Evolutionary conservation across 1,140 invertebrate species (phyloP).

Genomic region (Streblospio benedicti): DNA sequence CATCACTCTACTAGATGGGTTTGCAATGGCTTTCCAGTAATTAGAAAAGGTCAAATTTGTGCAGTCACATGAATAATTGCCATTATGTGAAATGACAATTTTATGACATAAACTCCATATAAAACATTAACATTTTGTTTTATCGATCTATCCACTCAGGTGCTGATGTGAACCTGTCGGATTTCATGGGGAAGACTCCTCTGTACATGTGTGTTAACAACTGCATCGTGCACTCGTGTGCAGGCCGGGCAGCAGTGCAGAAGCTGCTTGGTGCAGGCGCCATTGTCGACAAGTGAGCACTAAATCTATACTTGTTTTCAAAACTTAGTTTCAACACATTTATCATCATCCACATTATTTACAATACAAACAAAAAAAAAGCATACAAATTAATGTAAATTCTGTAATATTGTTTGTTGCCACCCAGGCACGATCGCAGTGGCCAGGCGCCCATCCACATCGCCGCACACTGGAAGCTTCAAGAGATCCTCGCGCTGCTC

Average conservation of each 20-base stretch:
- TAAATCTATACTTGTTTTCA: conserved; percentile 1
- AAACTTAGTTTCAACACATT: background rate
- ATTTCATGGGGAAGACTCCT: conserved; percentile 41
- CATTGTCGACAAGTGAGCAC: conserved; percentile 40
- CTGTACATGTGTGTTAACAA: conserved; percentile 46
- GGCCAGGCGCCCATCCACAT: conserved; percentile 41
- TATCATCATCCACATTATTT: background rate
- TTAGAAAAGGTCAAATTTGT: too few relatives aligned
- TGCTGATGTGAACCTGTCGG: conserved; percentile 40
- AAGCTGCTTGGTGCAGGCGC: conserved; percentile 38
- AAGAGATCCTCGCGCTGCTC: conserved; percentile 38
- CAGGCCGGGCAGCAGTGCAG: conserved; percentile 36
- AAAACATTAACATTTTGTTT: too few relatives aligned
- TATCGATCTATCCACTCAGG: conserved; percentile 25
- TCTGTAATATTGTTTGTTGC: background rate
- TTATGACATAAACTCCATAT: too few relatives aligned
- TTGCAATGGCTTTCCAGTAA: too few relatives aligned
- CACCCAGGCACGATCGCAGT: conserved; percentile 34
- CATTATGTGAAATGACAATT: too few relatives aligned
- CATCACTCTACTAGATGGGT: too few relatives aligned
- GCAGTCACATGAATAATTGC: too few relatives aligned
- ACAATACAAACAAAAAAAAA: too few relatives aligned
- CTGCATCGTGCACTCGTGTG: conserved; percentile 39
- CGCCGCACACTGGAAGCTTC: conserved; percentile 43
- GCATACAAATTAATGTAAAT: too few relatives aligned